phyloP scores from a whole-genome alignment of 1,140 invertebrate genomes.

The Wiebesia pumilae region DNA sequence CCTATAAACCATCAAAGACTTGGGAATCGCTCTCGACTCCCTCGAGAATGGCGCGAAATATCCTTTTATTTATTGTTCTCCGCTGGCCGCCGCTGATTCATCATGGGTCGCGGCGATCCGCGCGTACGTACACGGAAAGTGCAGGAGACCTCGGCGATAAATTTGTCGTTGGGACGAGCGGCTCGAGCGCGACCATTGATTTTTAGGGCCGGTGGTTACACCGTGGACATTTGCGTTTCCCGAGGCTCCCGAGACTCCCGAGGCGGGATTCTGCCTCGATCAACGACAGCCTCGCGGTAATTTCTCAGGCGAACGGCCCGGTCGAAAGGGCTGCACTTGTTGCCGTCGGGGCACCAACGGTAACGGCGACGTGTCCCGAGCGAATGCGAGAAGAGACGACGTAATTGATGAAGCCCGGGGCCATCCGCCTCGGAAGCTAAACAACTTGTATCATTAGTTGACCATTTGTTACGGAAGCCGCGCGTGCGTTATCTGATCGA shows the following conservation, averaged over 20 bases:
- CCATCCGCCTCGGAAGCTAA: constrained; percentile 32
- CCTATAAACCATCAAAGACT: constrained; percentile 50
- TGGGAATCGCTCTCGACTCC: constrained; percentile 10
- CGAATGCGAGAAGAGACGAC: neutral
- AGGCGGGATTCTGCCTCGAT: too few species aligned
- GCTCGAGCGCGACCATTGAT: neutral
- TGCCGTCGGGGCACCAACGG: neutral
- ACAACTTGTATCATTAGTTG: constrained; percentile 47
- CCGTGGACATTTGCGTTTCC: neutral
- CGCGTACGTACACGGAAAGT: neutral
- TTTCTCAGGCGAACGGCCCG: neutral
- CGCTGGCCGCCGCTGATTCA: constrained; percentile 45
- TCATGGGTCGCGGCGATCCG: neutral
- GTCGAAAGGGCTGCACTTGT: neutral
- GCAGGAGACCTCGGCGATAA: constrained; percentile 1
- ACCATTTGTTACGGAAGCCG: constrained; percentile 34
- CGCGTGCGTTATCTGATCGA: constrained; percentile 21
- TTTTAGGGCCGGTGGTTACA: neutral
- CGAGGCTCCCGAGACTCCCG: neutral
- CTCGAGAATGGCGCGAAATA: constrained; percentile 35
- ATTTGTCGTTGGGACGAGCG: constrained; percentile 26
- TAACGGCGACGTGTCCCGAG: neutral
- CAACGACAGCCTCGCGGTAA: too few species aligned
- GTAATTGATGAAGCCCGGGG: constrained; percentile 37
- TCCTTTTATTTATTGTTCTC: constrained; percentile 58